A percentile compares a stretch with the other conserved stretches of the same genome.
These are phyloP conservation scores for Xanthorhoe spadicearia DNA, from an alignment of 2,888 invertebrate species.

Conservation along the genomic window DNA sequence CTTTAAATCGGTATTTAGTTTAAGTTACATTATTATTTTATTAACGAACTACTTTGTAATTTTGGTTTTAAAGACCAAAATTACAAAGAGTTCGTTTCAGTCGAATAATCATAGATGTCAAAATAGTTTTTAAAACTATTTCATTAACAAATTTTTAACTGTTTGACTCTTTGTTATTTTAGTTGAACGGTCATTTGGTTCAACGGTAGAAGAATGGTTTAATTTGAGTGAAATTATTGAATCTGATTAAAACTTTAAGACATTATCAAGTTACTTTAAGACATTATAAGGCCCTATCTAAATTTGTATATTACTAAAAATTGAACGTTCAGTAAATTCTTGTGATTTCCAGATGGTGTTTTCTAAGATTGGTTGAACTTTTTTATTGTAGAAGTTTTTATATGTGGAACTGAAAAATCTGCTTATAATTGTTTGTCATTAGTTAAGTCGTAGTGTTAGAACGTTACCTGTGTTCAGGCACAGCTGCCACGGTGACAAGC, in stretches of 20 bases:
- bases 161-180: not conserved
- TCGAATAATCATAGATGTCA: not conserved
- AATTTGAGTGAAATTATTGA: no score
- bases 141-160: not conserved
- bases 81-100: not conserved
- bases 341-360: no score
- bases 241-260: no score
- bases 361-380: no score
- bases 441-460: not conserved
- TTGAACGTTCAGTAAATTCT: not conserved
- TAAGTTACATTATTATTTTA: not conserved
- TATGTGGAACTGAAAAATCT: no score
- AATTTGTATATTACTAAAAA: no score
- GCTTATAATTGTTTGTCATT: no score
- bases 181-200: no score
- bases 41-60: no score
- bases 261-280: not conserved
- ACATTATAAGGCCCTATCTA: no score
- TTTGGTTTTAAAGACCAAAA: not conserved
- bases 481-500: conserved; percentile 91
- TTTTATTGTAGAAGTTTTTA: no score
- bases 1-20: not conserved
- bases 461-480: conserved; percentile 87
- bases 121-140: not conserved
- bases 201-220: no score